These are phyloP conservation scores for Ichneumoninae sp. DNA, from an alignment of 2,888 invertebrate species.

Conservation along the genomic window DNA sequence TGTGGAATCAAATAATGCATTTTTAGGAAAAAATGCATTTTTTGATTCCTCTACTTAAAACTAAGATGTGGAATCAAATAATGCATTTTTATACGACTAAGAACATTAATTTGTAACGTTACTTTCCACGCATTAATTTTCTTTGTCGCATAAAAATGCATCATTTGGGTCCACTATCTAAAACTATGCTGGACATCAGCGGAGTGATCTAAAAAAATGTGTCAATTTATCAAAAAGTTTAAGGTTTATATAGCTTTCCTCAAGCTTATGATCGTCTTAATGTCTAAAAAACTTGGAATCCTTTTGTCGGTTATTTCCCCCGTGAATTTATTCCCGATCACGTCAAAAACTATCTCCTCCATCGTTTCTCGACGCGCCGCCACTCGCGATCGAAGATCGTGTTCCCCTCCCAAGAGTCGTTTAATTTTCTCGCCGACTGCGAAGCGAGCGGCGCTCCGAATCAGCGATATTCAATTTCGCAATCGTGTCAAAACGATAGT, in stretches of 20 bases:
- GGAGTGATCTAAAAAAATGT: too few species aligned
- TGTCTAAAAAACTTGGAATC: not conserved
- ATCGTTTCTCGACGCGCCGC: not conserved
- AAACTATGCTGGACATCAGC: too few species aligned
- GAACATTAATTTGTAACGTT: not conserved
- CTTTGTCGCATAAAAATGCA: too few species aligned
- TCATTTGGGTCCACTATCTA: too few species aligned
- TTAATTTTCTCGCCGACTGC: conserved; percentile 24
- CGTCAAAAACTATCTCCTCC: not conserved
- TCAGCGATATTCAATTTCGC: conserved; percentile 47
- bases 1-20: too few species aligned
- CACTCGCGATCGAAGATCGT: not conserved
- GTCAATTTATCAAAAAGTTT: too few species aligned
- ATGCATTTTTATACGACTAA: too few species aligned
- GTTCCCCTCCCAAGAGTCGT: not conserved
- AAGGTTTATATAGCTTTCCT: too few species aligned
- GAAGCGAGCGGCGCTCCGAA: not conserved
- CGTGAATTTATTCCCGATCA: not conserved
- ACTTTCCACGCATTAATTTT: not conserved
- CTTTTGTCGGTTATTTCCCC: not conserved
- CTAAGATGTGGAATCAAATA: too few species aligned
- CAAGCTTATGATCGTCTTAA: too few species aligned
- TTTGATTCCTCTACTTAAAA: too few species aligned
- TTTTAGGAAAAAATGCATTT: too few species aligned
- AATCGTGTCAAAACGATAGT: conserved; percentile 65